Percentiles rank a stretch among this genome's conserved stretches.
phyloP scores from a whole-genome alignment of 2,113 vertebrate species.

The Acrocephalus kingi region DNA sequence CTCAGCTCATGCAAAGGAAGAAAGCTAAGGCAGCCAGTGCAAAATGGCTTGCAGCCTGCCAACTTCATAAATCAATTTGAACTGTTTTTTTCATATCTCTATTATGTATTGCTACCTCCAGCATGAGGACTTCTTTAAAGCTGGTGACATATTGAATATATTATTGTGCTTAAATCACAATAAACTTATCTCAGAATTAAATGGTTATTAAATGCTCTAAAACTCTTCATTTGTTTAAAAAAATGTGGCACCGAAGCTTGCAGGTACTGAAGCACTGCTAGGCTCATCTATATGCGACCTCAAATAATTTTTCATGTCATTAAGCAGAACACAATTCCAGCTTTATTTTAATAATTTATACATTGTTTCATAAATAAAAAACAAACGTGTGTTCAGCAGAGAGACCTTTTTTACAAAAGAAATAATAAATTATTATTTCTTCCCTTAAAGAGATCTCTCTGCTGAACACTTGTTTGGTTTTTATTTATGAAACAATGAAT shows the following conservation, averaged over 20 bases:
- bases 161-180: slow-evolving; percentile 50
- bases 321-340: slow-evolving; percentile 72
- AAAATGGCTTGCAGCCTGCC: slow-evolving; percentile 25
- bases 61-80: slow-evolving; percentile 25
- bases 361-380: slow-evolving; percentile 81
- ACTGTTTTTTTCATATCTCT: background rate
- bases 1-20: background rate
- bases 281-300: slow-evolving; percentile 70
- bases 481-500: slow-evolving; percentile 82
- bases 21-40: slow-evolving; percentile 1
- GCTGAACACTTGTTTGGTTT: slow-evolving; percentile 79
- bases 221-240: slow-evolving; percentile 67
- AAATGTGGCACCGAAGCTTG: slow-evolving; percentile 47
- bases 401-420: slow-evolving; percentile 75
- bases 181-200: slow-evolving; percentile 65
- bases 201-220: slow-evolving; percentile 72
- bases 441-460: slow-evolving; percentile 76
- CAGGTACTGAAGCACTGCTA: slow-evolving; percentile 70
- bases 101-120: background rate
- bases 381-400: slow-evolving; percentile 72
- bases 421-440: slow-evolving; percentile 80
- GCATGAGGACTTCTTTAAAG: slow-evolving; percentile 28
- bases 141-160: slow-evolving; percentile 38
- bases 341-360: slow-evolving; percentile 81
- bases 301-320: slow-evolving; percentile 80